Evolutionary conservation across 2,797 vertebrate species (phyloP), one percentile per base, ranked within the genome.

Genomic region (Percopsis omiscomaycus): DNA sequence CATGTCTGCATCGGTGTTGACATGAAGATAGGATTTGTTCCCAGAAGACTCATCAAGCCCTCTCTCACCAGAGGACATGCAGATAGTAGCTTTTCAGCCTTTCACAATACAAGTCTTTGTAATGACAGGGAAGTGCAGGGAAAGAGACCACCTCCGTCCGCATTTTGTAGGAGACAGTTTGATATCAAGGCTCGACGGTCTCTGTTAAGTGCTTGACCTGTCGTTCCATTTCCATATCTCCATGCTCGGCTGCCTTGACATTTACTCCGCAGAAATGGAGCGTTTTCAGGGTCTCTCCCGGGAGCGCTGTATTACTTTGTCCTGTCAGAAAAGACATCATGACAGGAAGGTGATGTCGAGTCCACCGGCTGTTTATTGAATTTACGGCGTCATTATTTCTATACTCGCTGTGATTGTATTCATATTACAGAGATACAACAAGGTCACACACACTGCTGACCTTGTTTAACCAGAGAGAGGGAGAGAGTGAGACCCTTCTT

Each of bases 331-430:
- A 89, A 83, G 69, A 85, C 85, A 85, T 89, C 86, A 89, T 79
- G 77, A 79, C 74, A 74, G 81, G 83, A 88, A 89, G 88, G 88
- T 84, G 87, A 87, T 85, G 88, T 85, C 84, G 77, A 82, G 69
- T 80, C 79, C 70, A 64, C 73, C 15, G 60, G 84, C 88, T 91
- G 88, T 91, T 91, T 88, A 90, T 87, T 86, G 84, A 87, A 91
- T 91, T 91, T 89, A 91, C 83, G 76, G 81, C 76, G 63, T 84
- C 84, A 87, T 92, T 91, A 92, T 89, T 90, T 89, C 78, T 51
- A 75, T 87, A 85, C 89, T 90, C 85, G 82, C 84, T 85, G 85
- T 90, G 91, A 91, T 90, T 89, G 85, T 91, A 90, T 92, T 92
- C 89, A 82, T 88, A 90, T 90, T 91, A 91, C 81, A 84, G 65